phyloP scores from a whole-genome alignment of 2,888 invertebrate genomes.

The Mythimna loreyi region DNA sequence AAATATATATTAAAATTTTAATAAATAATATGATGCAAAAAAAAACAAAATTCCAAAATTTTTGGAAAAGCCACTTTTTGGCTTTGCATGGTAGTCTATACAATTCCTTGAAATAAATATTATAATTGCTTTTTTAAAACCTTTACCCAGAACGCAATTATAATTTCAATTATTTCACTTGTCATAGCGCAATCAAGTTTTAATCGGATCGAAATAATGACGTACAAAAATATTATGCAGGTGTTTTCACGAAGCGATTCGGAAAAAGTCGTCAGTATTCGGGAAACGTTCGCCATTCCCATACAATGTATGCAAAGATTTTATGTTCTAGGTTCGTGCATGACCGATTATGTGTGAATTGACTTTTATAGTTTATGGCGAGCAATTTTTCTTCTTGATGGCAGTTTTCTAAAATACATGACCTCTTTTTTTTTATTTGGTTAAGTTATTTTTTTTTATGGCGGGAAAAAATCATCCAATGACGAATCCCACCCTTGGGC shows the following conservation, averaged over 20 bases:
- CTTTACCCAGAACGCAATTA: neutral
- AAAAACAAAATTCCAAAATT: too few species aligned
- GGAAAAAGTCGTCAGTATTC: slow-evolving; percentile 13
- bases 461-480: too few species aligned
- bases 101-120: neutral
- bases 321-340: slow-evolving; percentile 6
- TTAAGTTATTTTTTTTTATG: too few species aligned
- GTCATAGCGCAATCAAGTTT: neutral
- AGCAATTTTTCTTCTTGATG: neutral
- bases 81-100: too few species aligned
- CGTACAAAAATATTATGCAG: neutral
- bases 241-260: neutral
- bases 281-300: slow-evolving; percentile 12
- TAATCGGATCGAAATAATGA: slow-evolving; percentile 7
- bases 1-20: too few species aligned
- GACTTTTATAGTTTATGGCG: neutral
- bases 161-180: neutral
- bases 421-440: too few species aligned
- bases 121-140: neutral
- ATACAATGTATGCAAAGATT: slow-evolving; percentile 28
- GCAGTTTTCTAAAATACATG: too few species aligned
- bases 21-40: too few species aligned
- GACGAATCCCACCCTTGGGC: too few species aligned
- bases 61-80: too few species aligned
- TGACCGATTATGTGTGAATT: slow-evolving; percentile 22